These are phyloP conservation scores for Cepaea hortensis DNA, from an alignment of 2,888 invertebrate genomes.

Conservation along the genomic window DNA sequence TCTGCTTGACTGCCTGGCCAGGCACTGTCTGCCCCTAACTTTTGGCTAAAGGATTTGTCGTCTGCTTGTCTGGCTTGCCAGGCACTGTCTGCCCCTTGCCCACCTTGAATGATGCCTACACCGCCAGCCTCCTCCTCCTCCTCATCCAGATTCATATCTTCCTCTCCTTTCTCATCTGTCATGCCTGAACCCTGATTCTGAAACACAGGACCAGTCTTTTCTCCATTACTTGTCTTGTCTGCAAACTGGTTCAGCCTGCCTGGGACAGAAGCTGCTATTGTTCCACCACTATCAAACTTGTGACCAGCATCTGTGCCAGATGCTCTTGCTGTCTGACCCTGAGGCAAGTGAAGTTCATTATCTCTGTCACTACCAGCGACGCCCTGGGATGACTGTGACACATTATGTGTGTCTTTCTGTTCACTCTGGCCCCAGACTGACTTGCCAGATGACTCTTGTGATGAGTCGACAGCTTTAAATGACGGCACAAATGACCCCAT, in stretches of 20 bases:
- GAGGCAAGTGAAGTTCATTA: neutral
- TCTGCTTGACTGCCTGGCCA: neutral
- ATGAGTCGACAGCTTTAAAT: neutral
- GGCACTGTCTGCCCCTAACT: neutral
- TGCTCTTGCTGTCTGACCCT: neutral
- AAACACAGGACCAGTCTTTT: neutral
- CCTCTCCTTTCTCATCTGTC: constrained; percentile 46
- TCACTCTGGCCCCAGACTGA: neutral
- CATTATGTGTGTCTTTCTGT: neutral
- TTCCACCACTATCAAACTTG: neutral
- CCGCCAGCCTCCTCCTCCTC: constrained; percentile 12
- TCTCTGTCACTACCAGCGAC: neutral
- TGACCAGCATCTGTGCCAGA: neutral
- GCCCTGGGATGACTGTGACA: neutral
- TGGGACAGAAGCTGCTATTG: neutral
- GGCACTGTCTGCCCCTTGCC: neutral
- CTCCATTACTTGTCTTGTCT: neutral
- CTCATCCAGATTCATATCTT: constrained; percentile 53
- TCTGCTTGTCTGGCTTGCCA: neutral
- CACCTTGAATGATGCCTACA: constrained; percentile 35
- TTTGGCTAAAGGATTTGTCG: neutral
- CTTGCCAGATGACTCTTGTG: neutral
- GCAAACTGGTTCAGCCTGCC: constrained; percentile 1
- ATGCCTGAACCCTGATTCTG: neutral
- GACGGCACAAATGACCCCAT: constrained; percentile 35